A percentile compares a stretch with the other conserved stretches of the same genome.
These are phyloP conservation scores for Sylvia atricapilla DNA, from an alignment of 2,113 vertebrate genomes.

Conservation along the genomic window DNA sequence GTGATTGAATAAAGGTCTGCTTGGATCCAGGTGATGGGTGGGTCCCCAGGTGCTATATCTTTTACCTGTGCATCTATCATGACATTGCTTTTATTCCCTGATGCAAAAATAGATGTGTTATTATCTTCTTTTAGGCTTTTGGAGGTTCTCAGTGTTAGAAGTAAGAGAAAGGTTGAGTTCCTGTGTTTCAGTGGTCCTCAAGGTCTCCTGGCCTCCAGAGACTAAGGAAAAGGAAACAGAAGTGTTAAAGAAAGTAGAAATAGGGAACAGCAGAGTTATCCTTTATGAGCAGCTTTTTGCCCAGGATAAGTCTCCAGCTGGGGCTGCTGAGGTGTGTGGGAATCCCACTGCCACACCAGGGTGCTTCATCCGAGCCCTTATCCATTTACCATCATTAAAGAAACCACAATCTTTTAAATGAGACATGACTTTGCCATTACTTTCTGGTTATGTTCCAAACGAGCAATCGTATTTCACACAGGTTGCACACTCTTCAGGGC, in stretches of 20 bases:
- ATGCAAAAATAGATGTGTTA: background rate
- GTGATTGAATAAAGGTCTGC: background rate
- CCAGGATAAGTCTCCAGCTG: background rate
- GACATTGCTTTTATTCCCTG: background rate
- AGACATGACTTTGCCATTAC: conserved; percentile 10
- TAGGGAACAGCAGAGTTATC: background rate
- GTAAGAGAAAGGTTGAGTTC: background rate
- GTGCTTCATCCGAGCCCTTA: background rate
- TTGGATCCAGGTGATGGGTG: background rate
- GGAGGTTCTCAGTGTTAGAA: background rate
- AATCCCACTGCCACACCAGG: background rate
- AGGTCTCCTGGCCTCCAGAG: background rate
- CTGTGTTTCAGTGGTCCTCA: background rate
- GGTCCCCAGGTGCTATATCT: background rate
- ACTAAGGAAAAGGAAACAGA: background rate
- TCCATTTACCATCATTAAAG: background rate
- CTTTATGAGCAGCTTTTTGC: background rate
- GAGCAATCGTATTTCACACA: conserved; percentile 23
- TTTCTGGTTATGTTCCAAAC: conserved; percentile 46
- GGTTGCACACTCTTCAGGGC: conserved; percentile 37
- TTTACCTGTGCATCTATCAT: background rate
- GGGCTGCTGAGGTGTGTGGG: background rate
- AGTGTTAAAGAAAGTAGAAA: background rate
- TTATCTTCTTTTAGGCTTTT: background rate
- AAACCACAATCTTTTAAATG: conserved; percentile 1